A percentile compares a stretch with the other conserved stretches of the same genome.
phyloP scores from a whole-genome alignment of 2,797 vertebrate species.

The Mormyrops boulengeri region DNA sequence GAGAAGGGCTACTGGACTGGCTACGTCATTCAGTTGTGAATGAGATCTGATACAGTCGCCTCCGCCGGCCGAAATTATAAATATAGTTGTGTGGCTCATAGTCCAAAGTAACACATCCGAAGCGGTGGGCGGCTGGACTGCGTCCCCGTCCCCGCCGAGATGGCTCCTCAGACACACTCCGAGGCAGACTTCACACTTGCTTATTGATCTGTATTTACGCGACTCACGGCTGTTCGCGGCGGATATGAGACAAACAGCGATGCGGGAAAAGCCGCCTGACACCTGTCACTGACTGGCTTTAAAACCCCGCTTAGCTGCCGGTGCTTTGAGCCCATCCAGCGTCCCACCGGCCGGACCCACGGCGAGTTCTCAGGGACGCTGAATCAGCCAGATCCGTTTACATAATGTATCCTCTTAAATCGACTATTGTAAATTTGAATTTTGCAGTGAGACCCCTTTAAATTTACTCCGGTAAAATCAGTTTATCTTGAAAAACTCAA shows the following conservation, averaged over 20 bases:
- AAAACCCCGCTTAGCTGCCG: background rate
- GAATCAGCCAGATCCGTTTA: background rate
- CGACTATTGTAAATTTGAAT: background rate
- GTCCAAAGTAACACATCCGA: background rate
- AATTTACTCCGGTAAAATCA: background rate
- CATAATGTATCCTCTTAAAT: background rate
- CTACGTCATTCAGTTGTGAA: background rate
- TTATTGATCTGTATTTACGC: background rate
- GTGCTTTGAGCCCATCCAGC: background rate
- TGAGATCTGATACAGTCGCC: background rate
- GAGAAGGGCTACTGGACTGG: background rate
- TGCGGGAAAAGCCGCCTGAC: background rate
- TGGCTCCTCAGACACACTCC: background rate
- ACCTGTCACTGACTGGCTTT: background rate
- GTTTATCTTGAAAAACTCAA: background rate
- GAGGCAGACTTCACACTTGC: background rate
- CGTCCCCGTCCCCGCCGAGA: background rate
- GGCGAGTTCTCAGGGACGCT: background rate
- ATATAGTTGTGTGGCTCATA: background rate
- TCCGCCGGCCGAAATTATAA: background rate
- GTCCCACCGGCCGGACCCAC: background rate
- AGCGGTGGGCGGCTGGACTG: background rate
- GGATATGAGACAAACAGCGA: background rate
- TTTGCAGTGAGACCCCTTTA: background rate
- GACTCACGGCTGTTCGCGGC: background rate